Evolutionary conservation across 2,888 invertebrate species (phyloP).

Genomic region (Lydus trimaculatus): DNA sequence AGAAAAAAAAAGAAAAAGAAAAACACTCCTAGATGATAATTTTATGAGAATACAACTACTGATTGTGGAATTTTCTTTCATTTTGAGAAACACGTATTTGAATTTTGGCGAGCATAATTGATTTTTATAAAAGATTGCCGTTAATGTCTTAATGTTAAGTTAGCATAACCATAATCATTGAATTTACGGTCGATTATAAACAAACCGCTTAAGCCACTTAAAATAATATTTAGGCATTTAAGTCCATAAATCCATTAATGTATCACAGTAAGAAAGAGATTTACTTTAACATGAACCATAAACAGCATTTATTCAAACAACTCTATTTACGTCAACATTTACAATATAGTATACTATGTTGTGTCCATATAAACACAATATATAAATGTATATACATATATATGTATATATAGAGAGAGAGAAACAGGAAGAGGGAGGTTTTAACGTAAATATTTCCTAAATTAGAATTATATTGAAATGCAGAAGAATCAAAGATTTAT

Average conservation of each 20-base stretch:
- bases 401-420: too few species aligned
- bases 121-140: neutral
- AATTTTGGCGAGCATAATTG: neutral
- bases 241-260: slow-evolving; percentile 38
- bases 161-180: slow-evolving; percentile 17
- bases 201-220: slow-evolving; percentile 41
- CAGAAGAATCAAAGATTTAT: neutral
- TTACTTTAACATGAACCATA: slow-evolving; percentile 33
- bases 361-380: slow-evolving; percentile 39
- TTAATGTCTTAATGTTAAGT: slow-evolving; percentile 23
- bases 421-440: too few species aligned
- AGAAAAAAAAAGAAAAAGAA: too few species aligned
- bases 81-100: too few species aligned
- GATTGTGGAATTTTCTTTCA: neutral
- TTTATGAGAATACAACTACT: neutral
- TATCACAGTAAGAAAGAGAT: slow-evolving; percentile 15
- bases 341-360: slow-evolving; percentile 22
- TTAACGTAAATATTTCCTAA: slow-evolving; percentile 43
- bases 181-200: slow-evolving; percentile 38
- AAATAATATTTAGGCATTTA: slow-evolving; percentile 42
- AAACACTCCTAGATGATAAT: neutral
- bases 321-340: slow-evolving; percentile 41
- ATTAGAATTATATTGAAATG: slow-evolving; percentile 35
- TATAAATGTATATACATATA: slow-evolving; percentile 37
- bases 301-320: slow-evolving; percentile 38